A percentile compares a stretch with the other conserved stretches of the same genome.
phyloP scores from a whole-genome alignment of 2,888 invertebrate genomes.

The Troides oblongomaculatus region DNA sequence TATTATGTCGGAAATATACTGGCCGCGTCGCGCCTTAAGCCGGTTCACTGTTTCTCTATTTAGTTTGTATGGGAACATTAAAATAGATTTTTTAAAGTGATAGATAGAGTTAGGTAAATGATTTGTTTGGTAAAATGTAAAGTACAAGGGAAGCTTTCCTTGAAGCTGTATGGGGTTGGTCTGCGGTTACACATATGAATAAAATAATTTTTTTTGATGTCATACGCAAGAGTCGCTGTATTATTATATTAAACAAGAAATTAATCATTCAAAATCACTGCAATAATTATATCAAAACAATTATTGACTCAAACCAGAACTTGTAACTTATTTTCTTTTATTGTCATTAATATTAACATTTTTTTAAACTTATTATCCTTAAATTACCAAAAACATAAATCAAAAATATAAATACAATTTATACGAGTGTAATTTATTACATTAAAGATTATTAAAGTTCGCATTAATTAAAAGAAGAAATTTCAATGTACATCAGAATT shows the following conservation, averaged over 20 bases:
- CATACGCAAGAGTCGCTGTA: not conserved
- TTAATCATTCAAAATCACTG: not conserved
- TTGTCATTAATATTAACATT: not conserved
- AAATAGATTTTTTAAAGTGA: slow-evolving; percentile 70
- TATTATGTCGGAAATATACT: slow-evolving; percentile 81
- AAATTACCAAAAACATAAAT: not conserved
- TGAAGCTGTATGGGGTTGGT: slow-evolving; percentile 64
- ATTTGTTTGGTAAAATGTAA: slow-evolving; percentile 73
- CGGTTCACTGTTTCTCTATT: slow-evolving; percentile 71
- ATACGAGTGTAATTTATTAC: no score
- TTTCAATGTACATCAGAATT: no score
- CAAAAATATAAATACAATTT: not conserved
- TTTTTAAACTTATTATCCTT: not conserved
- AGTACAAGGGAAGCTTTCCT: slow-evolving; percentile 66
- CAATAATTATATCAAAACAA: not conserved
- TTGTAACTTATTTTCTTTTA: not conserved
- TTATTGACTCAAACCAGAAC: not conserved
- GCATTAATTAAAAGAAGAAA: no score
- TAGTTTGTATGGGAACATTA: slow-evolving; percentile 78
- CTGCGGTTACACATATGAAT: slow-evolving; percentile 47
- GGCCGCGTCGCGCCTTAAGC: slow-evolving; percentile 75
- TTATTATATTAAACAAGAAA: not conserved
- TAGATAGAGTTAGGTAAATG: slow-evolving; percentile 63
- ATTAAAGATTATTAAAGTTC: no score
- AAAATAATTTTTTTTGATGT: slow-evolving; percentile 35